Evolutionary conservation across 1,140 invertebrate species (phyloP).

Genomic region (Lysiphlebus fabarum): DNA sequence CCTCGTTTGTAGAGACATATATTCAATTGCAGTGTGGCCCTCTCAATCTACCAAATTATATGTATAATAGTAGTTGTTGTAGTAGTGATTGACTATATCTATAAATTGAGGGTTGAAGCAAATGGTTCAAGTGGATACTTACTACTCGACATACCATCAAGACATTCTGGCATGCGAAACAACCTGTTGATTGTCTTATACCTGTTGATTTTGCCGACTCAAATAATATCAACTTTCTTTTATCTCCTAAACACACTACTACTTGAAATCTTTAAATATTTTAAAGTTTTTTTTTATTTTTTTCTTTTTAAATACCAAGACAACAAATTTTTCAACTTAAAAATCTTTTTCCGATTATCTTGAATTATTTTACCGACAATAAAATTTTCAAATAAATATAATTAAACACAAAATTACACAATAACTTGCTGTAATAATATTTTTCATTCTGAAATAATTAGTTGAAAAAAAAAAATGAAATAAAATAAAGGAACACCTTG

Average conservation of each 20-base stretch:
- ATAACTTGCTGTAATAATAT: too few relatives aligned
- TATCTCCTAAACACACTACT: slow-evolving; percentile 15
- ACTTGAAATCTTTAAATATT: slow-evolving; percentile 33
- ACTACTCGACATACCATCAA: slow-evolving; percentile 33
- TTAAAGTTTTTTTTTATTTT: slow-evolving; percentile 24
- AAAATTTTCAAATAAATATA: too few relatives aligned
- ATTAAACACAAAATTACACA: too few relatives aligned
- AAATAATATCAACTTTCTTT: neutral
- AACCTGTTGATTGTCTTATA: slow-evolving; percentile 50
- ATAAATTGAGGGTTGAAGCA: slow-evolving; percentile 23
- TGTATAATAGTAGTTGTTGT: too few relatives aligned
- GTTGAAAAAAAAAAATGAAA: too few relatives aligned
- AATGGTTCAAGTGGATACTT: slow-evolving; percentile 20
- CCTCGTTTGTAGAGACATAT: neutral
- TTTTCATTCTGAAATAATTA: too few relatives aligned
- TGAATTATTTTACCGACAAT: too few relatives aligned
- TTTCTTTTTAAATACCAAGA: neutral
- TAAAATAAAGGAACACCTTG: too few relatives aligned
- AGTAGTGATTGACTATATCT: neutral
- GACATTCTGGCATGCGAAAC: slow-evolving; percentile 43
- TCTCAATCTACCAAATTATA: neutral
- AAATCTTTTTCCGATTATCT: too few relatives aligned
- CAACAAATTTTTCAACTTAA: too few relatives aligned
- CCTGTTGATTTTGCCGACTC: slow-evolving; percentile 38
- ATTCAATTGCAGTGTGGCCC: neutral